Evolutionary conservation across 1,140 invertebrate genomes (phyloP).

Genomic region (Philotrypesis tridentata): DNA sequence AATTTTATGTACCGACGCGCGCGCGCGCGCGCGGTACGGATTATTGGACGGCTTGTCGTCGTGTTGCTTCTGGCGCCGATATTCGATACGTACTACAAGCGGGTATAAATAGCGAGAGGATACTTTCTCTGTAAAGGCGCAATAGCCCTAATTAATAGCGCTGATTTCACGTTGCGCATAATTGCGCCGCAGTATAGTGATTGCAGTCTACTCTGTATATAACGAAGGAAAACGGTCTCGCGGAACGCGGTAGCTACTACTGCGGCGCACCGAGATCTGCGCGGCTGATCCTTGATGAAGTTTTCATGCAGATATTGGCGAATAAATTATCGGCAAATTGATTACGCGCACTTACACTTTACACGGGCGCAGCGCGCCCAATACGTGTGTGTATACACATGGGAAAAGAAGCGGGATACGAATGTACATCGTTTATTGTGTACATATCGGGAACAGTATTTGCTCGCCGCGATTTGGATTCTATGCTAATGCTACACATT

Average conservation of each 20-base stretch:
- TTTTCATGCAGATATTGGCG: neutral
- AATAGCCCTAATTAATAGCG: neutral
- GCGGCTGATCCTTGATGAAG: too few relatives aligned
- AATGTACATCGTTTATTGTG: neutral
- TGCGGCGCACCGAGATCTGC: too few relatives aligned
- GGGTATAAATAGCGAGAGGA: neutral
- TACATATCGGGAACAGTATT: neutral
- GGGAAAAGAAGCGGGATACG: too few relatives aligned
- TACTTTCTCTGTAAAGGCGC: neutral
- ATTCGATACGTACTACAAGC: neutral
- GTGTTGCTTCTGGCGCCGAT: neutral
- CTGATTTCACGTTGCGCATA: constrained; percentile 5
- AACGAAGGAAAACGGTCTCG: neutral
- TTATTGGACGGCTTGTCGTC: neutral
- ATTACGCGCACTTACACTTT: neutral
- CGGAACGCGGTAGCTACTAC: neutral
- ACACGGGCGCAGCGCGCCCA: too few relatives aligned
- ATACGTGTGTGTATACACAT: too few relatives aligned
- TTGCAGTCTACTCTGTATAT: neutral
- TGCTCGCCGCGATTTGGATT: neutral
- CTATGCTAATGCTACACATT: neutral
- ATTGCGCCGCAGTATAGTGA: too few relatives aligned
- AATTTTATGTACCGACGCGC: constrained; percentile 3
- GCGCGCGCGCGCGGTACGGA: neutral
- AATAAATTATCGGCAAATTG: neutral